Evolutionary conservation across 2,797 vertebrate genomes (phyloP).

Genomic region (Atherinosoma microstoma): DNA sequence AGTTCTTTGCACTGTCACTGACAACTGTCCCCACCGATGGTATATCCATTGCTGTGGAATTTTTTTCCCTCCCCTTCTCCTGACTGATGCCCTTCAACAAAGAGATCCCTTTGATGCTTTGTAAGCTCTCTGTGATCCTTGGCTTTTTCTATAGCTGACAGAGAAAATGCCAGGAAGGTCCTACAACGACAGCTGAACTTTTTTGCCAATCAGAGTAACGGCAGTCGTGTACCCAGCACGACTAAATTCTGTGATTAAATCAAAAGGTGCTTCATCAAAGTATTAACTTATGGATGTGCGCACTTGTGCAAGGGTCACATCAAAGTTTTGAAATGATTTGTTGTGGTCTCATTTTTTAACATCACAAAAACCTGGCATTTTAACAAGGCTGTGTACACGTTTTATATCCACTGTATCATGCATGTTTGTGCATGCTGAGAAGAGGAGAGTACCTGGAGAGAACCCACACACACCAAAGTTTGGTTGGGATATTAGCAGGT

Average conservation of each 20-base stretch:
- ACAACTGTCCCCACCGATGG: too few species aligned
- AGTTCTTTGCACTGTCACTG: too few species aligned
- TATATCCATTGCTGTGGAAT: too few species aligned
- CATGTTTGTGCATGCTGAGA: background rate
- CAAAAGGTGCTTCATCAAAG: background rate
- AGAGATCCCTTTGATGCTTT: background rate
- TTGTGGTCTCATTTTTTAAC: background rate
- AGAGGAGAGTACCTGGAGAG: background rate
- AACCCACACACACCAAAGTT: background rate
- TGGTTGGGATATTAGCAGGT: background rate
- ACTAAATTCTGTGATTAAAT: background rate
- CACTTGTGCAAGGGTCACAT: background rate
- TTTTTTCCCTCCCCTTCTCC: too few species aligned
- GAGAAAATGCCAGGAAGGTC: background rate
- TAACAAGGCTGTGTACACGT: background rate
- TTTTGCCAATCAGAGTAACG: background rate
- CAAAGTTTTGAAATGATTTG: background rate
- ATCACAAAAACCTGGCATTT: background rate
- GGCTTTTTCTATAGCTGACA: background rate
- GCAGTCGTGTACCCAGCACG: background rate
- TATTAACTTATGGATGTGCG: background rate
- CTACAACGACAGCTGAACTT: background rate
- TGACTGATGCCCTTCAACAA: too few species aligned
- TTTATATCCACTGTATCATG: background rate
- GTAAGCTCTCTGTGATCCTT: background rate